Conservation (phyloP, 2,797 vertebrate species). For the Ctenopoma multispine region DNA sequence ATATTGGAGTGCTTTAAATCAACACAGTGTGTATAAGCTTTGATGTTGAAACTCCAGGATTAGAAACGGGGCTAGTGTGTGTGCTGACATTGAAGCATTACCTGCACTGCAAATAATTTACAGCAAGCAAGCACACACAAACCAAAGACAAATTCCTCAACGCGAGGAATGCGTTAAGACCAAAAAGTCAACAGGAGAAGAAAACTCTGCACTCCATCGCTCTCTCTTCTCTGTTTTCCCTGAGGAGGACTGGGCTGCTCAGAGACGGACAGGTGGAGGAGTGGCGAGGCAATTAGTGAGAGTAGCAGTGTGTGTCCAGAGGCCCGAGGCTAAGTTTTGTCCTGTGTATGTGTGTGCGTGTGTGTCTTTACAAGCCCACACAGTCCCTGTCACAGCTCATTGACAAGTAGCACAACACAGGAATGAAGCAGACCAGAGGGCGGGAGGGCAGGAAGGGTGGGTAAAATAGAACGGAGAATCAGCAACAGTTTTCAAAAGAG, state of each 20-base stretch:
- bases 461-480: conserved; percentile 31
- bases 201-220: not conserved
- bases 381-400: conserved; percentile 67
- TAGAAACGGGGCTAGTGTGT: conserved; percentile 12
- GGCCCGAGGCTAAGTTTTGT: conserved; percentile 34
- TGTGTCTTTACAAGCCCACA: conserved; percentile 49
- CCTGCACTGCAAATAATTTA: conserved; percentile 60
- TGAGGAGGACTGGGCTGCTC: conserved; percentile 9
- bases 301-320: conserved; percentile 63
- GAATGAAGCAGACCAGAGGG: conserved; percentile 34
- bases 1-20: conserved; percentile 42
- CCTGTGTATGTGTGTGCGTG: conserved; percentile 24
- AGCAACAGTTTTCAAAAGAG: conserved; percentile 10
- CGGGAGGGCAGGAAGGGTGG: conserved; percentile 37
- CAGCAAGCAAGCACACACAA: conserved; percentile 26
- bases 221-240: conserved; percentile 32
- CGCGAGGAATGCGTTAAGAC: conserved; percentile 45
- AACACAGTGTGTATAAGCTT: conserved; percentile 21
- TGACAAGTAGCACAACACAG: conserved; percentile 57
- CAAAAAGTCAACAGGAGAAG: conserved; percentile 33
- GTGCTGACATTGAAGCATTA: conserved; percentile 49
- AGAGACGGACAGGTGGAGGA: conserved; percentile 15
- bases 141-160: conserved; percentile 39
- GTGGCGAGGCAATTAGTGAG: conserved; percentile 65
- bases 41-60: conserved; percentile 51